A percentile compares a stretch with the other conserved stretches of the same genome.
These are phyloP conservation scores for Tuberolachnus salignus DNA, from an alignment of 2,888 invertebrate species.

Conservation along the genomic window DNA sequence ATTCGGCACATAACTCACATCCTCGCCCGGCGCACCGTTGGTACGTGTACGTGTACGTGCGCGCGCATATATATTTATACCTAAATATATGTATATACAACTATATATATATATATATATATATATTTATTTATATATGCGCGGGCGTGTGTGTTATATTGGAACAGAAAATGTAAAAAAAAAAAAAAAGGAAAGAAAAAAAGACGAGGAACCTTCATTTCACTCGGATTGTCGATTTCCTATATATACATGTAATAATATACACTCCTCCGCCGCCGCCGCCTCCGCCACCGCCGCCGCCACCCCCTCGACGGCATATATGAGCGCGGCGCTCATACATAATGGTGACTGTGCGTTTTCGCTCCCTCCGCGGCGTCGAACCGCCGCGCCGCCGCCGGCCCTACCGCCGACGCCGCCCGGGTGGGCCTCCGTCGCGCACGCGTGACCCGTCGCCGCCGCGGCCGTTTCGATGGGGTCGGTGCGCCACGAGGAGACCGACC, in stretches of 20 bases:
- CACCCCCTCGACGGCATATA: not conserved
- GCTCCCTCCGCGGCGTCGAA: slow-evolving; percentile 9
- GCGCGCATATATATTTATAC: not conserved
- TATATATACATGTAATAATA: slow-evolving; percentile 28
- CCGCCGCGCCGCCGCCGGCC: not conserved
- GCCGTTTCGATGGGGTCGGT: slow-evolving; percentile 29
- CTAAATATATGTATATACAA: too few relatives aligned
- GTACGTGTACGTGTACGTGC: not conserved
- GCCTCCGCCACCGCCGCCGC: not conserved
- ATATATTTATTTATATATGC: too few relatives aligned
- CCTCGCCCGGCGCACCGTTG: not conserved
- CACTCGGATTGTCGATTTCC: slow-evolving; percentile 54
- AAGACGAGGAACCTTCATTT: slow-evolving; percentile 41
- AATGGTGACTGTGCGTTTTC: slow-evolving; percentile 51
- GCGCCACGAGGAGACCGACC: slow-evolving; percentile 40
- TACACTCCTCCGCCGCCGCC: slow-evolving; percentile 16
- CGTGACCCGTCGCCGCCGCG: slow-evolving; percentile 29
- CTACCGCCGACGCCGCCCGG: slow-evolving; percentile 20
- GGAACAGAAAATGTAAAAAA: slow-evolving; percentile 32
- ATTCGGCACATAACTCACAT: slow-evolving; percentile 2
- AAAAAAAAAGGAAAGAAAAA: not conserved
- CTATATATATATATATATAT: too few relatives aligned
- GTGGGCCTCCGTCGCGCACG: slow-evolving; percentile 44
- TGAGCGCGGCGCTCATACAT: slow-evolving; percentile 30
- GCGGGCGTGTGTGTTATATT: not conserved